These are phyloP conservation scores for Calliopsis andreniformis DNA, from an alignment of 1,140 invertebrate genomes.

Conservation along the genomic window DNA sequence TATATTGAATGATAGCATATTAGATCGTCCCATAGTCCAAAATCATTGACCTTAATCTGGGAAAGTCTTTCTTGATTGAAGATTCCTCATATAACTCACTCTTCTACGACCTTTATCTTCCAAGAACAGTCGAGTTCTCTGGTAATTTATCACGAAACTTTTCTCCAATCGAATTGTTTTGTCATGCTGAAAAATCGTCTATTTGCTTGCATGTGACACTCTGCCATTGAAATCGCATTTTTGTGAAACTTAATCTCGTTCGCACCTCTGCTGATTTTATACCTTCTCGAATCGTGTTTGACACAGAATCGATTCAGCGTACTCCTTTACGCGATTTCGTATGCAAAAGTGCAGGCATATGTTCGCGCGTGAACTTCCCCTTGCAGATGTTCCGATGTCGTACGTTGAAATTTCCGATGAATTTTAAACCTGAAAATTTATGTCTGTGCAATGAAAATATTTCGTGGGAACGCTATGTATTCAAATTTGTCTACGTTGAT, in stretches of 20 bases:
- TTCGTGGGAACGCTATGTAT: not conserved
- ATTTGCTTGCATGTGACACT: too few relatives aligned
- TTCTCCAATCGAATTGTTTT: too few relatives aligned
- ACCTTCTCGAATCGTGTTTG: not conserved
- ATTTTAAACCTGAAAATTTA: not conserved
- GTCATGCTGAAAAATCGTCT: too few relatives aligned
- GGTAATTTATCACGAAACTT: too few relatives aligned
- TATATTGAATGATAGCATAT: too few relatives aligned
- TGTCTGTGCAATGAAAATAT: not conserved
- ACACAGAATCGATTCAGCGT: not conserved
- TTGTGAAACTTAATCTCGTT: not conserved
- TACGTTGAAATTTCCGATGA: not conserved
- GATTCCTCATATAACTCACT: too few relatives aligned
- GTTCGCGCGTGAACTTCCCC: not conserved
- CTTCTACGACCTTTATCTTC: too few relatives aligned
- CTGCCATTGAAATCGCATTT: not conserved
- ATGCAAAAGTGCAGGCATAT: conserved; percentile 8
- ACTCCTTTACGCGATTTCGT: conserved; percentile 20
- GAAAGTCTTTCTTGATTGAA: too few relatives aligned
- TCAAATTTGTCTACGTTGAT: not conserved
- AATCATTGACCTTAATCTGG: too few relatives aligned
- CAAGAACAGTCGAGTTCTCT: too few relatives aligned
- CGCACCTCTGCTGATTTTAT: not conserved
- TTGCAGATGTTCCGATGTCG: not conserved
- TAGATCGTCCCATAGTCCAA: too few relatives aligned